Base-by-base conservation (phyloP, 2,113 vertebrate genomes). In the Tachycineta bicolor region DNA sequence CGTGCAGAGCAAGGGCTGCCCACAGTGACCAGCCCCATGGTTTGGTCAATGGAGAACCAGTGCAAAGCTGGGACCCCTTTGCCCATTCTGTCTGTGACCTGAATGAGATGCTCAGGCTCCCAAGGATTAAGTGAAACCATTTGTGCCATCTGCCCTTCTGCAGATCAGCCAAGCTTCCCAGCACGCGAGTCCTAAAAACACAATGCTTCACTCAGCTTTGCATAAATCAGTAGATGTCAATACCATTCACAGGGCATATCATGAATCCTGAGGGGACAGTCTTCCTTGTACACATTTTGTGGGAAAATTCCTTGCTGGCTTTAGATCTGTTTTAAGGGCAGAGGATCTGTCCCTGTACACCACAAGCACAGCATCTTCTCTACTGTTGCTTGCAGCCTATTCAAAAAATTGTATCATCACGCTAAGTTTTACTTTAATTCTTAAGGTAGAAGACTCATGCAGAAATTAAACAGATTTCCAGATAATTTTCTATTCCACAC, bases 181-280 rank as follows among this genome's bases (percentile, higher is more conserved):
- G 70, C n/a, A 39, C 56, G 67, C 22, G 5, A 89, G 59, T 52
- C 41, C 62, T 80, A 59, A 81, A 79, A 67, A 12, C 73, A 92
- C 2, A 8, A 37, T 8, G 58, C 55, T 83, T 62, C 0, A 0
- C 83, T 83, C 55, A 71, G 56, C 60, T 87, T 86, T 52, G 46
- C 82, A 78, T 73, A 84, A 74, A 79, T 93, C 73, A 60, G 67
- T 41, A 65, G 37, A 91, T 76, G 75, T 76, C 93, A 84, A 95
- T 81, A 92, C 33, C 31, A 68, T 73, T 93, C 81, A 83, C 81
- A 81, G 64, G 70, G 69, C 21, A 14, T 52, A 65, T 80, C 89
- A 96, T 58, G 65, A 87, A 94, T 82, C 87, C 92, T 91, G 49
- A 75, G 69, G 92, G 93, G 71, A 78, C 88, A 86, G 63, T n/a